Percentiles rank a stretch among this genome's conserved stretches.
Evolutionary conservation across 2,113 vertebrate species (phyloP).

Genomic region (Chaetodon auriga): DNA sequence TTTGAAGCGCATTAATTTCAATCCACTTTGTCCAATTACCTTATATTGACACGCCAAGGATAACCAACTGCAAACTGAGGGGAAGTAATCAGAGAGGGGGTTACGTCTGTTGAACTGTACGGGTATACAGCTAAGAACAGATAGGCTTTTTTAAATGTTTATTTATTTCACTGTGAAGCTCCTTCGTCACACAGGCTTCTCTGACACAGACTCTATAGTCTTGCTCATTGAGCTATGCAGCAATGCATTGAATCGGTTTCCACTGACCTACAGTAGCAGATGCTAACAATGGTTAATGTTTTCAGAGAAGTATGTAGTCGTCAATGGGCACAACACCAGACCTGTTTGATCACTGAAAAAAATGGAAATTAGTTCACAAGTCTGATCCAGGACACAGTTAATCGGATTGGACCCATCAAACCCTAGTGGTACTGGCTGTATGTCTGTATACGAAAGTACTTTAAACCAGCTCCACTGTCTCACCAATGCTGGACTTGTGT

Average conservation of each 20-base stretch:
- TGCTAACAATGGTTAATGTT: background rate
- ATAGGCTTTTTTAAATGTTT: background rate
- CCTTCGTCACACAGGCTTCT: background rate
- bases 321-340: too few species aligned
- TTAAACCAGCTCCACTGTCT: background rate
- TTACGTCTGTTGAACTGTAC: conserved; percentile 43
- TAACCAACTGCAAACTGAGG: conserved; percentile 54
- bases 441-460: background rate
- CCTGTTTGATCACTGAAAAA: background rate
- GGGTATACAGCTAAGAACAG: background rate
- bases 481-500: background rate
- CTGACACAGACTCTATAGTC: background rate
- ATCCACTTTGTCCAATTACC: conserved; percentile 75
- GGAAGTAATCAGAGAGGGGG: conserved; percentile 55
- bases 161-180: background rate
- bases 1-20: conserved; percentile 68
- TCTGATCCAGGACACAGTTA: background rate
- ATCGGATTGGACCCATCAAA: background rate
- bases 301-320: background rate
- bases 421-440: background rate
- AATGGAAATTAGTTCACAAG: background rate
- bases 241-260: background rate
- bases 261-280: background rate
- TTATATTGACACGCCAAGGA: conserved; percentile 67
- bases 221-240: background rate